A percentile compares a stretch with the other conserved stretches of the same genome.
These are phyloP conservation scores for Alces alces DNA, from an alignment of 2,113 vertebrate genomes.

Conservation along the genomic window DNA sequence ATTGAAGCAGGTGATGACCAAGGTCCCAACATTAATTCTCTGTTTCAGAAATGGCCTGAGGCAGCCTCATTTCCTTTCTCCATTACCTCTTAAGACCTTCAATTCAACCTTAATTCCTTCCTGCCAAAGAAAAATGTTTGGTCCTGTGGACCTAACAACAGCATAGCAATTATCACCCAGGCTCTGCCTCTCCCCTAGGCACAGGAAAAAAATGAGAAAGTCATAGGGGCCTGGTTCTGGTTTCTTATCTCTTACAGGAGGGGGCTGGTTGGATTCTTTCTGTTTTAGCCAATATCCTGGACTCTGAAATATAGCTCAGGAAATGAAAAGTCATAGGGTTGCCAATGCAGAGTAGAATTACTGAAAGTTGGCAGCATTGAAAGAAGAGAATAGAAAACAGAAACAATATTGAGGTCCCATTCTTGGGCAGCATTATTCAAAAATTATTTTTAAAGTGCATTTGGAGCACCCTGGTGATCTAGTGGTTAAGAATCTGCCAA, in stretches of 20 bases:
- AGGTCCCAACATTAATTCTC: not conserved
- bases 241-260: not conserved
- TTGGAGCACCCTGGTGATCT: not conserved
- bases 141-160: fast-evolving
- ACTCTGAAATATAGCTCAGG: not conserved
- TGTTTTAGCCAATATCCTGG: not conserved
- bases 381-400: not conserved
- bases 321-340: not conserved
- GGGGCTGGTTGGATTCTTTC: not conserved
- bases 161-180: not conserved
- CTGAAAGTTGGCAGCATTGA: not conserved
- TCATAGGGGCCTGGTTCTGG: not conserved
- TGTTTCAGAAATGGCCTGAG: not conserved
- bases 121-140: not conserved
- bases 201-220: not conserved
- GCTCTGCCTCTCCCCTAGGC: not conserved
- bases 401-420: not conserved
- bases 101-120: not conserved
- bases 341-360: not conserved
- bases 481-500: not conserved
- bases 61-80: not conserved
- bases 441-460: not conserved
- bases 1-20: fast-evolving
- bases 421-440: not conserved
- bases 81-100: not conserved